phyloP scores from a whole-genome alignment of 2,888 invertebrate species.

The Ecdyonurus torrentis region DNA sequence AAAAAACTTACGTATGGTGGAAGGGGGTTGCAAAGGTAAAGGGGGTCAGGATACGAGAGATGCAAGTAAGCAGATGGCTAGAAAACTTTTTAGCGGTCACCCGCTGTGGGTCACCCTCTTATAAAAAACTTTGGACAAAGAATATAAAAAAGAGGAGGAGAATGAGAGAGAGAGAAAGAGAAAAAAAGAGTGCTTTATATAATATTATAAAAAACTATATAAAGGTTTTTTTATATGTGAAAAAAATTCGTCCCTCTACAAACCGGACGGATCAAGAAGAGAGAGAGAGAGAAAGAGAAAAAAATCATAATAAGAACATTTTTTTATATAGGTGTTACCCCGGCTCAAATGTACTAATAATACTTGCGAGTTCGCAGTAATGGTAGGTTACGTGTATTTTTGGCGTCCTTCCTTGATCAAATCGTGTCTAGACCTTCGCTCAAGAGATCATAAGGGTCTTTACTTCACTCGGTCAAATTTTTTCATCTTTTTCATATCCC shows the following conservation, averaged over 20 bases:
- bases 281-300: background rate
- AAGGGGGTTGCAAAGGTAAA: background rate
- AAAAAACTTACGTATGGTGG: background rate
- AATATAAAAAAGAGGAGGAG: background rate
- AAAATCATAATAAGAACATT: background rate
- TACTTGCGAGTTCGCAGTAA: background rate
- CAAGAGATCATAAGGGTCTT: background rate
- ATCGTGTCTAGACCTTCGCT: background rate
- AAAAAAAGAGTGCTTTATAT: background rate
- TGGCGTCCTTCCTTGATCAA: background rate
- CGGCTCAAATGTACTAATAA: background rate
- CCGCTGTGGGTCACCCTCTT: constrained; percentile 1
- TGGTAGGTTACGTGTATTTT: background rate
- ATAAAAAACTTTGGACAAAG: constrained; percentile 1
- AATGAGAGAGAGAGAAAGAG: no score
- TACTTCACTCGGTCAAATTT: no score
- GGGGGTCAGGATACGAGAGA: background rate
- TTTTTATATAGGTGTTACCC: background rate
- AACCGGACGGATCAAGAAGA: background rate
- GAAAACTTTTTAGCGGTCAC: background rate
- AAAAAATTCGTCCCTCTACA: background rate
- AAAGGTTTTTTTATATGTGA: background rate
- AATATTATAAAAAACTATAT: background rate
- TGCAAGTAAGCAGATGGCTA: background rate
- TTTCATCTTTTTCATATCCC: background rate